Conservation (phyloP, 2,888 invertebrate genomes). For the Piscicola geometra region DNA sequence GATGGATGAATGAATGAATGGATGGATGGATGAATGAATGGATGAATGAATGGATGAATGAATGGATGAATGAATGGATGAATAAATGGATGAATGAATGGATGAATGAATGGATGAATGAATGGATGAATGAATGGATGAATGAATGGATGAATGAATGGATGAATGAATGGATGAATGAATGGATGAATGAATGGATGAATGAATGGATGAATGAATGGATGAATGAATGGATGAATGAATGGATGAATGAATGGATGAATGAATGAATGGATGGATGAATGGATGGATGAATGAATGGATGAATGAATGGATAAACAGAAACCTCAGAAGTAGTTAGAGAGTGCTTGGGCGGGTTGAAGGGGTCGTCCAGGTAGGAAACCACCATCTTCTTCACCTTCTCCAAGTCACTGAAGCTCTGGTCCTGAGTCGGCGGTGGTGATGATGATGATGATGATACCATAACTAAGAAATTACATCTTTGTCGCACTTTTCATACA, state of each 20-base stretch:
- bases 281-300: neutral
- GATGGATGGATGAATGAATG: neutral
- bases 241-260: neutral
- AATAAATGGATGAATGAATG: neutral
- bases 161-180: too few species aligned
- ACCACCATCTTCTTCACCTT: conserved; percentile 58
- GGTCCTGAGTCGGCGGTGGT: too few species aligned
- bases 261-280: neutral
- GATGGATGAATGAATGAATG: conserved; percentile 4
- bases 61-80: too few species aligned
- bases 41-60: too few species aligned
- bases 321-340: conserved; percentile 31
- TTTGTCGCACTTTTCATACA: neutral
- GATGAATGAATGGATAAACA: neutral
- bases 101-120: conserved; percentile 77
- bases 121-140: conserved; percentile 58
- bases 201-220: conserved; percentile 84
- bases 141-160: neutral
- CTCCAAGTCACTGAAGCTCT: conserved; percentile 42
- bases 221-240: neutral
- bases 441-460: neutral
- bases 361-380: conserved; percentile 34
- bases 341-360: conserved; percentile 13
- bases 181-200: conserved; percentile 39
- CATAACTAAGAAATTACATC: neutral